Base-by-base conservation (phyloP, 2,888 invertebrate species). In the Alentia gelatinosa region DNA sequence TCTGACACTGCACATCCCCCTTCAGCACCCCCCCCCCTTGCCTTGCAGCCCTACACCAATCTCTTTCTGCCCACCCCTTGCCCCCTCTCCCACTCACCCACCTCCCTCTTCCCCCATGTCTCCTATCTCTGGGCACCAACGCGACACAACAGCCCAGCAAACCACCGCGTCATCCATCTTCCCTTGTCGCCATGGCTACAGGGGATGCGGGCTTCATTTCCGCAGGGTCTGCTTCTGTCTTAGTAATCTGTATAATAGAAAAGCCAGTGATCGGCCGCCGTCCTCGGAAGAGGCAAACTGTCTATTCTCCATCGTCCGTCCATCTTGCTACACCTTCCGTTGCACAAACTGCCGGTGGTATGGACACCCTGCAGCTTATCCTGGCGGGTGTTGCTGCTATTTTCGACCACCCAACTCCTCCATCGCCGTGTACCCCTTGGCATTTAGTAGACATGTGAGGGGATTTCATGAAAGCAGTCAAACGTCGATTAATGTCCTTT, bases 201-300 rank as follows among this genome's bases (percentile, higher is more conserved):
- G 68, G 68, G 30, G 68, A 68, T 68, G 68, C 12, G 68, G 68
- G 30, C 68, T 33, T 68, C 68, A 68, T 68, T 68, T 68, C 68
- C 68, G 68, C 19, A 30, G 68, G 68, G 68, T 33, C 68, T 68
- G 68, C 68, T 33, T 68, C 68, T 68, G 68, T 33, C 68, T 68
- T 33, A 68, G 68, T 68, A 68, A 68, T 68, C 68, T 68, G 68
- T 68, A 68, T 68, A 68, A 68, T 68, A 68, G 68, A 68, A 30
- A 68, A 30, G 68, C 30, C 68, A 30, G 26, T 30, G 68, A 68
- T 68, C 30, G n/a, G n/a, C 26, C n/a, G 30, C 30, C 68, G 56
- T 68, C 3, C 68, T 47, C 47, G 7, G 47, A 47, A 68, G 12
- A 68, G 68, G 30, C 68, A 68, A 26, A 26, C 68, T 4, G 3